Evolutionary conservation across 2,113 vertebrate species (phyloP).

Genomic region (Lamprotornis superbus): DNA sequence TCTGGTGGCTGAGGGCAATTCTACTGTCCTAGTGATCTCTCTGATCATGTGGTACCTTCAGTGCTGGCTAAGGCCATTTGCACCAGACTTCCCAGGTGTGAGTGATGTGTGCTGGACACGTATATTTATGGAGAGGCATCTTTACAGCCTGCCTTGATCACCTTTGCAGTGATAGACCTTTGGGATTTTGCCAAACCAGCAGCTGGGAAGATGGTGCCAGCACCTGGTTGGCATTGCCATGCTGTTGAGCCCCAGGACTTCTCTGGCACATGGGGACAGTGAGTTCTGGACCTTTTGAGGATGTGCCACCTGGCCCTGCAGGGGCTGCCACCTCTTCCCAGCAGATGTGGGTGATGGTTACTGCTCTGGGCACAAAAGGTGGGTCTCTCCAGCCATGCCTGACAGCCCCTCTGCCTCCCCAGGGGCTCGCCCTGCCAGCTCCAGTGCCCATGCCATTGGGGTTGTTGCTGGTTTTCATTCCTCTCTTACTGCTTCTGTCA

Average conservation of each 20-base stretch:
- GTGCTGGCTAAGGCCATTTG: not conserved
- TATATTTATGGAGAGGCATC: not conserved
- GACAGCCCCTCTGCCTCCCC: not conserved
- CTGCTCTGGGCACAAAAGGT: not conserved
- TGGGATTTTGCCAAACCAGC: not conserved
- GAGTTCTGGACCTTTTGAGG: not conserved
- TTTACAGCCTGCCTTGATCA: not conserved
- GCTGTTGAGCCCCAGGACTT: not conserved
- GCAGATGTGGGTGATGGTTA: not conserved
- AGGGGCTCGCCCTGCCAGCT: not conserved
- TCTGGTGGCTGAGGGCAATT: not conserved
- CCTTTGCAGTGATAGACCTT: not conserved
- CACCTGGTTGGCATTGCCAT: rapidly evolving
- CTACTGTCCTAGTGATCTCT: not conserved
- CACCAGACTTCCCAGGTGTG: not conserved
- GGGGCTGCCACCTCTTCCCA: not conserved
- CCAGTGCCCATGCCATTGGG: rapidly evolving
- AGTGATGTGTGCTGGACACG: rapidly evolving
- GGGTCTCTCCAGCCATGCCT: not conserved
- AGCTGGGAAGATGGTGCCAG: not conserved
- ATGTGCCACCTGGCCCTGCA: not conserved
- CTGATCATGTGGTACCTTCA: not conserved
- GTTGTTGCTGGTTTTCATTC: not conserved
- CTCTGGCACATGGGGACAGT: rapidly evolving
- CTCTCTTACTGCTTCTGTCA: not conserved